A percentile compares a stretch with the other conserved stretches of the same genome.
Evolutionary conservation across 2,888 invertebrate genomes (phyloP).

Genomic region (Stenolophus ochropezus): DNA sequence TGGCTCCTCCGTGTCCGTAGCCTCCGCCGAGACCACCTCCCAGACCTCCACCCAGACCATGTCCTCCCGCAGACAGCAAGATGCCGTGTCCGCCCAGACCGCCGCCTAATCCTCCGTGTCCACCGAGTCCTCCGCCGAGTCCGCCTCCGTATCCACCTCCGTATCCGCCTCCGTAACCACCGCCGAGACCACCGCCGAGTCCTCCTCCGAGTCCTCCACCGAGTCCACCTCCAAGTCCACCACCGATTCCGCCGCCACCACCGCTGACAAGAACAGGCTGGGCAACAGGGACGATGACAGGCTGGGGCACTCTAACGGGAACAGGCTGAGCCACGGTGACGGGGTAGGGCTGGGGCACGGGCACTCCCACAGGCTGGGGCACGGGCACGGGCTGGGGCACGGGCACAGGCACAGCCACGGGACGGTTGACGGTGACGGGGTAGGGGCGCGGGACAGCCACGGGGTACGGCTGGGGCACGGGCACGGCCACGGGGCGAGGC

Average conservation of each 20-base stretch:
- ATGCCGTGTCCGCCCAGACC: constrained; percentile 59
- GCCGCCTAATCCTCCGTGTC: constrained; percentile 63
- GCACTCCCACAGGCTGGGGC: constrained; percentile 63
- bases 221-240: constrained; percentile 43
- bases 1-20: constrained; percentile 39
- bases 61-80: neutral
- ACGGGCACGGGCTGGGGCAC: constrained; percentile 73
- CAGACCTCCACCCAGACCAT: neutral
- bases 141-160: constrained; percentile 62
- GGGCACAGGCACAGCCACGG: constrained; percentile 72
- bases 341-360: constrained; percentile 76
- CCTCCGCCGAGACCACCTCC: constrained; percentile 39
- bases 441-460: constrained; percentile 70
- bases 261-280: constrained; percentile 72
- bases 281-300: constrained; percentile 75
- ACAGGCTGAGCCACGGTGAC: constrained; percentile 76
- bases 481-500: constrained; percentile 74
- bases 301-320: constrained; percentile 75
- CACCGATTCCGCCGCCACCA: constrained; percentile 63
- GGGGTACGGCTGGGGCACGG: constrained; percentile 70
- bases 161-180: constrained; percentile 61
- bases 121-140: constrained; percentile 61
- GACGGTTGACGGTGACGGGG: constrained; percentile 70
- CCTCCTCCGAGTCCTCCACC: constrained; percentile 60
- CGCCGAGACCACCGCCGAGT: constrained; percentile 46